These are phyloP conservation scores for Sympetrum striolatum DNA, from an alignment of 2,888 invertebrate genomes.

Conservation along the genomic window DNA sequence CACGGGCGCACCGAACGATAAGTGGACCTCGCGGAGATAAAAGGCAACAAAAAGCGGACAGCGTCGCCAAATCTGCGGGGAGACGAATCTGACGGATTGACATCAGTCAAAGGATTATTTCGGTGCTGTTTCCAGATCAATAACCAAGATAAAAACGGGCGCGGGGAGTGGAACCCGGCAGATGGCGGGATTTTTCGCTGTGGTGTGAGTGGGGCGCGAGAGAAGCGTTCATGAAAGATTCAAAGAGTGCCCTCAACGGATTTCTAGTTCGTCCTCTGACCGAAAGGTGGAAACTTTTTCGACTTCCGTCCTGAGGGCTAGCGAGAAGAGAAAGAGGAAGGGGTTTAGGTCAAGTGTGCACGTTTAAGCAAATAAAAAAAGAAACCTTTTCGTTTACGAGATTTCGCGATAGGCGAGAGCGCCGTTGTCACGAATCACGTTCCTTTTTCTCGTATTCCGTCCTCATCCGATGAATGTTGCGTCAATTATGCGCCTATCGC, in stretches of 20 bases:
- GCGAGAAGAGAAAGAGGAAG: neutral
- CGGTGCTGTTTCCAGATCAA: neutral
- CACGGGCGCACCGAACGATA: neutral
- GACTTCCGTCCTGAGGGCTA: neutral
- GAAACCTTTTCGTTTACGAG: neutral
- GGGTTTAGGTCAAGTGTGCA: neutral
- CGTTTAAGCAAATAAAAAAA: neutral
- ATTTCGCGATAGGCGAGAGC: neutral
- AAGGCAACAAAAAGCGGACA: neutral
- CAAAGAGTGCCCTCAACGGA: constrained; percentile 7
- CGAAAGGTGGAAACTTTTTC: constrained; percentile 24
- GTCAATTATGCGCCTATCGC: neutral
- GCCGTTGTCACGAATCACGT: neutral
- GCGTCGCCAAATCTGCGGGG: neutral
- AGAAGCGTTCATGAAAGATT: constrained; percentile 30
- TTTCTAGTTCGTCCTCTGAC: constrained; percentile 28
- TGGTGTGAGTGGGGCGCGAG: neutral
- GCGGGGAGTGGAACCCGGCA: neutral
- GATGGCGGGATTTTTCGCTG: neutral
- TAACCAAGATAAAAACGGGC: neutral
- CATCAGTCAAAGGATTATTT: neutral
- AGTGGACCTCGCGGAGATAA: neutral
- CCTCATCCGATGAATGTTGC: neutral
- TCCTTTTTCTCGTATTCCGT: too few species aligned
- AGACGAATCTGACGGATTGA: neutral